Evolutionary conservation across 1,140 invertebrate species (phyloP), one percentile per base, ranked within the genome.

Genomic region (Anthonomus grandis): DNA sequence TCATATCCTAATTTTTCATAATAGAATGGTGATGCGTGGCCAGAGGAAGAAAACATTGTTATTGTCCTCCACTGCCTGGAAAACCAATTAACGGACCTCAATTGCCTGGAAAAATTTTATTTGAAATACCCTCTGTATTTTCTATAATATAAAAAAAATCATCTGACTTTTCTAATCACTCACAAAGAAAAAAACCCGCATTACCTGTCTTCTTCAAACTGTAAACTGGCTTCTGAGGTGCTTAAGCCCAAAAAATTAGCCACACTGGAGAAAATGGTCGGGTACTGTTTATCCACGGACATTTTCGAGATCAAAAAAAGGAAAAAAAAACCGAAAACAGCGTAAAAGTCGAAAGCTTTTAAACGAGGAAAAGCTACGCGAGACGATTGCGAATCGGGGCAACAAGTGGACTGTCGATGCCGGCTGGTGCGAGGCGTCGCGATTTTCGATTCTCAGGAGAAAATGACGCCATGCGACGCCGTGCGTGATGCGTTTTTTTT

Each of bases 241-340:
- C 23, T 64, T 37, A 63, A 51, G 4, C 64, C 64, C 9, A 66
- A 45, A 41, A 66, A 59, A 53, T 50, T 62, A 17, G 62, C 60
- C 39, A 66, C 59, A 50, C 55, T 66, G 9, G 62, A 62, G 21
- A 66, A 49, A 38, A 66, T 46, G 2, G 55, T 42, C 4, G 57
- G 62, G 27, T 54, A 50, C 22, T 45, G 44, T 12, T 50, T 24
- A 10, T 57, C 55, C 45, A 57, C 52, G 4, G 52, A 55, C 52
- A 55, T 55, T 22, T 17, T 42, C 42, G 49, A 23, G 9, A 38
- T 10, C 10, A 9, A 18, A 44, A 44, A 31, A 6, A 37, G 4
- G 15, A 10, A 48, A 48, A 48, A 45, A 19, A n/a, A 10, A 15
- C 18, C 12, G 15, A 10, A 13, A 4, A 4, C 13, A 10, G 39